These are phyloP conservation scores for Euwallacea fornicatus DNA, from an alignment of 1,140 invertebrate genomes.

Conservation along the genomic window DNA sequence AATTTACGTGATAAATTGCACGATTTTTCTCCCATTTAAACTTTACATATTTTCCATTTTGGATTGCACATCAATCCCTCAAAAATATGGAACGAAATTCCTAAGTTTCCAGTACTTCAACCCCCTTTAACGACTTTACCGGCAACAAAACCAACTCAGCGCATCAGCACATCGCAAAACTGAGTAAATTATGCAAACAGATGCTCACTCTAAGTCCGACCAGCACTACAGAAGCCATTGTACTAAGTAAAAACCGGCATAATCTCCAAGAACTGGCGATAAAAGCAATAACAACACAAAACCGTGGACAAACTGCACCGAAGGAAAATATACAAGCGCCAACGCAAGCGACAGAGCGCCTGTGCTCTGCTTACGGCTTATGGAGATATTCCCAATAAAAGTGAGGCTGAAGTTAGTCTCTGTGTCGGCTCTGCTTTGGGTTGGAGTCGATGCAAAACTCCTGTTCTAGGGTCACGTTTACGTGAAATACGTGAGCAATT, in stretches of 20 bases:
- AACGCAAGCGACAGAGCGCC: constrained; percentile 31
- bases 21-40: no score
- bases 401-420: constrained; percentile 32
- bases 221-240: constrained; percentile 4
- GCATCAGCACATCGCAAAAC: not conserved
- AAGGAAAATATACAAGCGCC: constrained; percentile 31
- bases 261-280: constrained; percentile 30
- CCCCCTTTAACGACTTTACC: no score
- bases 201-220: not conserved
- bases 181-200: not conserved
- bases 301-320: constrained; percentile 26
- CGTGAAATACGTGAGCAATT: constrained; percentile 5
- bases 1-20: no score
- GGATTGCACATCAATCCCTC: no score
- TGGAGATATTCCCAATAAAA: constrained; percentile 21
- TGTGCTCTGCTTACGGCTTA: constrained; percentile 29
- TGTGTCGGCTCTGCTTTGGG: not conserved
- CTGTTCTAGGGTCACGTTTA: constrained; percentile 7
- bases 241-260: constrained; percentile 18
- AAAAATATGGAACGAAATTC: no score
- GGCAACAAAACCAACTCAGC: no score
- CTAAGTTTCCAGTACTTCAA: no score
- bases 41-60: no score
- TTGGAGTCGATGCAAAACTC: not conserved
- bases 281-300: constrained; percentile 33